phyloP scores from a whole-genome alignment of 2,113 vertebrate genomes.

The Pyrgilauda ruficollis region DNA sequence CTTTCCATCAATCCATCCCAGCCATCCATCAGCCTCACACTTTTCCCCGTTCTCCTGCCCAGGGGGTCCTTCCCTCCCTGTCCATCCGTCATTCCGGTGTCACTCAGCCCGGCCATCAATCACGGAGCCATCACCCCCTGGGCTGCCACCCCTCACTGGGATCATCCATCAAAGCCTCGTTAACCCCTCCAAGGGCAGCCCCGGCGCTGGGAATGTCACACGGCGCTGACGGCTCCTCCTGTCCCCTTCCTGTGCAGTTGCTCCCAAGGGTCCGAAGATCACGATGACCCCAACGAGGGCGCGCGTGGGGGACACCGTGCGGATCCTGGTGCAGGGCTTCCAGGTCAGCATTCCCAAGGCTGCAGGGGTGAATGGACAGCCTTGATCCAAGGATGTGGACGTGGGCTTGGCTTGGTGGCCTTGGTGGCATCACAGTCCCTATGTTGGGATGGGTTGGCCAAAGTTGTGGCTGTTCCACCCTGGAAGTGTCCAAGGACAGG shows the following conservation, averaged over 20 bases:
- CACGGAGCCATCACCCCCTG: accelerated
- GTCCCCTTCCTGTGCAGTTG: constrained; percentile 69
- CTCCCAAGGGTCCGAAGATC: constrained; percentile 91
- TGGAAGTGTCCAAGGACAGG: not conserved
- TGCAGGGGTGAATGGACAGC: accelerated
- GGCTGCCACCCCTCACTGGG: accelerated
- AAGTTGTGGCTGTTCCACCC: not conserved
- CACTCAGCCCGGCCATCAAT: not conserved
- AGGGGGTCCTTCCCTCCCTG: not conserved
- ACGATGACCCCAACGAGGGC: constrained; percentile 82
- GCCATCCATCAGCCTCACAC: not conserved
- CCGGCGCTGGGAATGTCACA: accelerated
- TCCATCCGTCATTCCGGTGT: not conserved
- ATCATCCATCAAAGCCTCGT: not conserved
- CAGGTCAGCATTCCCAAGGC: constrained; percentile 71
- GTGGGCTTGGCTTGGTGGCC: not conserved
- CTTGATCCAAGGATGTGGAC: accelerated
- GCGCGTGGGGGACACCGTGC: constrained; percentile 87
- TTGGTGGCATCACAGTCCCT: accelerated
- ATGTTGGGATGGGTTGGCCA: accelerated
- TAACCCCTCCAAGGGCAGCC: not conserved
- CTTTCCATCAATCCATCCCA: not conserved
- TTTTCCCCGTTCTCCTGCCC: accelerated
- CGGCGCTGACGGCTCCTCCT: accelerated
- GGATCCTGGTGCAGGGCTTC: constrained; percentile 87